phyloP scores from a whole-genome alignment of 1,140 invertebrate species.

The Bombus superbus region DNA sequence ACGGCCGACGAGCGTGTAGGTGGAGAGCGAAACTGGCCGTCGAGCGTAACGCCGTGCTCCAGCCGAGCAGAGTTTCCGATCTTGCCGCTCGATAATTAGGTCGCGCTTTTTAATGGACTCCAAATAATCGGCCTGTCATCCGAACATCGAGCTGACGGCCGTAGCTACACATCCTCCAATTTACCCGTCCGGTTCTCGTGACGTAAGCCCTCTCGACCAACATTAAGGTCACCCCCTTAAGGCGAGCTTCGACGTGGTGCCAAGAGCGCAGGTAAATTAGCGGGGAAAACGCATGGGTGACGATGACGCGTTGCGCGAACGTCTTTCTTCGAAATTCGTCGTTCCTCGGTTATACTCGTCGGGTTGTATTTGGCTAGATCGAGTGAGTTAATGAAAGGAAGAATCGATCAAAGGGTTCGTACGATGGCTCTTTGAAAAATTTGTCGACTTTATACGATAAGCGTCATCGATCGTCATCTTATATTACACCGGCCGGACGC shows the following conservation, averaged over 20 bases:
- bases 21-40: constrained; percentile 43
- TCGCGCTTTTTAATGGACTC: constrained; percentile 50
- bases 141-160: neutral
- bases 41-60: neutral
- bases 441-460: neutral
- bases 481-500: neutral
- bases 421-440: neutral
- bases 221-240: constrained; percentile 55
- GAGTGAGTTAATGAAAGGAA: too few relatives aligned
- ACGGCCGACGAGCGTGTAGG: constrained; percentile 59
- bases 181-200: constrained; percentile 31
- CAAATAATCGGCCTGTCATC: constrained; percentile 52
- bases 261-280: too few relatives aligned
- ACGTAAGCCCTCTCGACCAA: constrained; percentile 39
- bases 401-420: neutral
- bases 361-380: too few relatives aligned
- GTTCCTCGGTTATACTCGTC: neutral
- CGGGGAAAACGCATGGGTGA: constrained; percentile 21
- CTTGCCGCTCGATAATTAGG: constrained; percentile 45
- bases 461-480: constrained; percentile 4
- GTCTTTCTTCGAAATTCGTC: constrained; percentile 12
- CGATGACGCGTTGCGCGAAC: constrained; percentile 5
- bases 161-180: neutral
- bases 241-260: neutral
- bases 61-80: neutral